Evolutionary conservation across 37 sponge, comb jelly and placozoan genomes (phyloP), one percentile per base, ranked within the genome.

Genomic region (Aplysina aerophoba): DNA sequence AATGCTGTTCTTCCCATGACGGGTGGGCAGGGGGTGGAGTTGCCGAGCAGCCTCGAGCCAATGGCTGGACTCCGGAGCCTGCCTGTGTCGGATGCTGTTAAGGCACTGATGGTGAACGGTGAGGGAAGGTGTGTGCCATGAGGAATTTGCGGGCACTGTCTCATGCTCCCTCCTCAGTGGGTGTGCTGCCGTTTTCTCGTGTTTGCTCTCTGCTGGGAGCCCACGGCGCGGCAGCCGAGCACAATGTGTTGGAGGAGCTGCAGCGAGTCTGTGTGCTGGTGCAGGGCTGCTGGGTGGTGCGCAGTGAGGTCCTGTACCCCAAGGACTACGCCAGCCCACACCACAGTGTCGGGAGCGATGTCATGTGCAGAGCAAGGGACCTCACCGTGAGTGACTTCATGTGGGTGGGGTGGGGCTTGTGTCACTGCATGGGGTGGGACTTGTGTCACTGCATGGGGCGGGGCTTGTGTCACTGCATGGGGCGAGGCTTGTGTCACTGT

Each of bases 211-310:
- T 93, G 85, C 77, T 93, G 17, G 27, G 40, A 21, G 79, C 80
- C 21, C 67, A 65, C 36, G 5, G 59, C n/a, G 81, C 81, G 19
- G 55, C 40, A 15, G 30, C 36, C 6, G 36, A 39, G 31, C 65
- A 63, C 13, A 37, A 37, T 1, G 79, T 87, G 16, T 65, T 88
- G 34, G 82, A 88, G 41, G 68, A 78, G 11, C 78, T 93, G 63
- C 84, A 80, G 84, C 55, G 33, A 56, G 65, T 79, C 85, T 85
- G 78, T 11, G 85, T 90, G 35, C 54, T 93, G 58, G 94, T 93
- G 0, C 91, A 93, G 60, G 94, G 94, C 17, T 90, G 91, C 62
- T 93, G 94, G 94, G 91, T 93, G 24, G 89, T 88, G n/a, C 27
- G 34, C 31, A 90, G 92, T 68, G 21, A 57, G 20, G 35, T 85